Evolutionary conservation across 92 coral and sea anemone genomes (phyloP).

Genomic region (Galaxea fascicularis): DNA sequence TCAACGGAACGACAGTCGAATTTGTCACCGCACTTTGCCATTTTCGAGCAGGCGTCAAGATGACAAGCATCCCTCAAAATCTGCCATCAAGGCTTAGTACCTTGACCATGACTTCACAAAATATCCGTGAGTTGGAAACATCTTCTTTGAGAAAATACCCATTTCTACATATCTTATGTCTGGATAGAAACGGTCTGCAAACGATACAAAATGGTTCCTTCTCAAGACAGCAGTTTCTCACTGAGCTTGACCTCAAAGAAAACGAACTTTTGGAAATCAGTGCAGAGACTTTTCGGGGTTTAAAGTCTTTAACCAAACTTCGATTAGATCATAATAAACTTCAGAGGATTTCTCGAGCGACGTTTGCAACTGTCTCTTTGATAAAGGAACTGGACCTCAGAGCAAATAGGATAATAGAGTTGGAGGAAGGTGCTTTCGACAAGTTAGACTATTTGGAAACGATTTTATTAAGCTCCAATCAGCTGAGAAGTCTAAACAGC

Average conservation of each 20-base stretch:
- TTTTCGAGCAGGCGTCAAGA: conserved; percentile 15
- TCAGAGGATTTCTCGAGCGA: conserved; percentile 45
- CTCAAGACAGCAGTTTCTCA: conserved; percentile 39
- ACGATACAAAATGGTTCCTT: conserved; percentile 66
- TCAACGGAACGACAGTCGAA: background rate
- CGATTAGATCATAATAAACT: conserved; percentile 62
- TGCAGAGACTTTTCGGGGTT: conserved; percentile 63
- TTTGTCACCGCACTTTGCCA: conserved; percentile 7
- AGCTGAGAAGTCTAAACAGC: conserved; percentile 36
- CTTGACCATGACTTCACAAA: conserved; percentile 19
- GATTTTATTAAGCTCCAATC: conserved; percentile 50
- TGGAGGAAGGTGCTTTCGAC: conserved; percentile 76
- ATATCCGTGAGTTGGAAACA: conserved; percentile 14
- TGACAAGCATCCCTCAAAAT: conserved; percentile 39
- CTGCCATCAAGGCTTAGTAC: conserved; percentile 41
- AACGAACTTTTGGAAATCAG: conserved; percentile 54
- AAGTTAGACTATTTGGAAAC: conserved; percentile 53
- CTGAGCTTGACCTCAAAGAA: conserved; percentile 41
- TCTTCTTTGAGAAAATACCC: conserved; percentile 57
- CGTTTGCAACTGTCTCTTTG: conserved; percentile 39
- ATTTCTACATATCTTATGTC: conserved; percentile 49
- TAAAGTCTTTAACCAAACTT: conserved; percentile 49
- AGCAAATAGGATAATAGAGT: conserved; percentile 44
- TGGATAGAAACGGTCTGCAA: conserved; percentile 55
- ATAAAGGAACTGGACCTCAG: conserved; percentile 55